phyloP scores from a whole-genome alignment of 2,888 invertebrate species.

The Drosophila histrio region DNA sequence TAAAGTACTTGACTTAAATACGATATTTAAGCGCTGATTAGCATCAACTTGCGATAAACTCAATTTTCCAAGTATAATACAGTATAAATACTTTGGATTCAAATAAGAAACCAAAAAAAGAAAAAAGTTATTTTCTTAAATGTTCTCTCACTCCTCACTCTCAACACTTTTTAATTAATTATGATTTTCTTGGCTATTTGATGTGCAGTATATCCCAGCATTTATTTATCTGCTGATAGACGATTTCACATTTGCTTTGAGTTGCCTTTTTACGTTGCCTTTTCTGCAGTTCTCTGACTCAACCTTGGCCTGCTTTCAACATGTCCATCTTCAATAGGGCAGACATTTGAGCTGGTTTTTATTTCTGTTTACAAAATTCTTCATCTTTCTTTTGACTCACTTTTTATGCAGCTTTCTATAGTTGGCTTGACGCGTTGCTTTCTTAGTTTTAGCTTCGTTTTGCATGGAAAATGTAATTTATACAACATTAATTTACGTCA shows the following conservation, averaged over 20 bases:
- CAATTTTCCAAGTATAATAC: not conserved
- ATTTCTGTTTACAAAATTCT: slow-evolving; percentile 22
- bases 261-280: slow-evolving; percentile 17
- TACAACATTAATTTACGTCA: slow-evolving; percentile 76
- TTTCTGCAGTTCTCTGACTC: not conserved
- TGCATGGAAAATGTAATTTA: slow-evolving; percentile 66
- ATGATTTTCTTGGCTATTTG: slow-evolving; percentile 3
- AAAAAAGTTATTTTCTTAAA: not conserved
- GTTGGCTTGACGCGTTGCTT: slow-evolving; percentile 37
- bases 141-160: not conserved
- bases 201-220: slow-evolving; percentile 8
- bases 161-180: slow-evolving; percentile 4
- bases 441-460: slow-evolving; percentile 41
- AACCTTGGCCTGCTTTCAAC: slow-evolving; percentile 51
- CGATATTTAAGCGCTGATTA: too few species aligned
- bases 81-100: not conserved
- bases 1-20: not conserved
- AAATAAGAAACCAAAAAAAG: not conserved
- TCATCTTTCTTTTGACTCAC: not conserved
- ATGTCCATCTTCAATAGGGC: slow-evolving; percentile 51
- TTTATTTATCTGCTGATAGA: slow-evolving; percentile 29
- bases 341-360: slow-evolving; percentile 29
- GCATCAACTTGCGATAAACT: not conserved
- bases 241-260: slow-evolving; percentile 13
- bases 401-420: slow-evolving; percentile 21